Evolutionary conservation across 2,888 invertebrate species (phyloP).

Genomic region (Mimumesa dahlbomi): DNA sequence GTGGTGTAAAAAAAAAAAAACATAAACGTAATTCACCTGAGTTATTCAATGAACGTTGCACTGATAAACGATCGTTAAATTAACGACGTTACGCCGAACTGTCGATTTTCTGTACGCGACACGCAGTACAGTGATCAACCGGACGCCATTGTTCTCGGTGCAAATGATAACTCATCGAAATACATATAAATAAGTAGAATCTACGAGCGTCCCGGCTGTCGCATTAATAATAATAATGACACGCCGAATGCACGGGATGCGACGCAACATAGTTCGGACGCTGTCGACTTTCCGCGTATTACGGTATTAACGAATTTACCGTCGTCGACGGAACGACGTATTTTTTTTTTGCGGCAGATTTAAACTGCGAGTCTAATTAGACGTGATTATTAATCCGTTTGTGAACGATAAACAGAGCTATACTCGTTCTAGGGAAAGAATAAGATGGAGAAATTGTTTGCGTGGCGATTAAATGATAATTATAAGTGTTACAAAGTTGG

Average conservation of each 20-base stretch:
- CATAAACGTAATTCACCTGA: too few relatives aligned
- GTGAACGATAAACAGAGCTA: not conserved
- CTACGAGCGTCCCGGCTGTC: not conserved
- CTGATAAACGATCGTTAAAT: not conserved
- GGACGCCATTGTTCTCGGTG: slow-evolving; percentile 1
- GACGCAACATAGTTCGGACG: not conserved
- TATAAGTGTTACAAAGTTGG: too few relatives aligned
- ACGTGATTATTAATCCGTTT: not conserved
- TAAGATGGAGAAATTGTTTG: not conserved
- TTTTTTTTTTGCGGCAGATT: not conserved
- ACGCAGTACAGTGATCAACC: not conserved
- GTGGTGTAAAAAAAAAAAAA: too few relatives aligned
- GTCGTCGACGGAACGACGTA: not conserved
- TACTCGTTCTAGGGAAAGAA: not conserved
- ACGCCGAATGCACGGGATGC: not conserved
- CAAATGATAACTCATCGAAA: not conserved
- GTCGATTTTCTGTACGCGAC: not conserved
- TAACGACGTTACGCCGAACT: not conserved
- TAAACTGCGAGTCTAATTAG: not conserved
- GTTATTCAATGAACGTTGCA: slow-evolving; percentile 9
- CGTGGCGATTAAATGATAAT: too few relatives aligned
- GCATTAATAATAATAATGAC: not conserved
- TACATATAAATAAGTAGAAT: slow-evolving; percentile 3
- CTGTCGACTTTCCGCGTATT: not conserved
- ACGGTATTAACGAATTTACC: not conserved